Evolutionary conservation across 2,888 invertebrate species (phyloP).

Genomic region (Thera britannica): DNA sequence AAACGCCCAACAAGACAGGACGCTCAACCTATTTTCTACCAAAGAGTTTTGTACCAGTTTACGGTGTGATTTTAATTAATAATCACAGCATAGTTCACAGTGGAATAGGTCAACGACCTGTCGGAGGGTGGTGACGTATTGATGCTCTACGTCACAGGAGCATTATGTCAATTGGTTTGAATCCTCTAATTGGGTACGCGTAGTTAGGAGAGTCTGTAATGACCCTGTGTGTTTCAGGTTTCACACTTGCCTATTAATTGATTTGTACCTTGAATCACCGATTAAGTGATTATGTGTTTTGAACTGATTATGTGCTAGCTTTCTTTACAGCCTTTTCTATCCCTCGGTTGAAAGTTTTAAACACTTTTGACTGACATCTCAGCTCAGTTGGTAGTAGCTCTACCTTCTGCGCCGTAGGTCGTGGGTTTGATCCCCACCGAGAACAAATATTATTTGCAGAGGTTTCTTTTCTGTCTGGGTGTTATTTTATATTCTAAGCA

Average conservation of each 20-base stretch:
- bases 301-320: background rate
- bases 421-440: no score
- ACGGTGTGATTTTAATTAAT: background rate
- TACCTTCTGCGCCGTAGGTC: no score
- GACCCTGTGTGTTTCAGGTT: background rate
- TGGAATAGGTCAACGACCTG: background rate
- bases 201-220: background rate
- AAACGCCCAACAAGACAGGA: no score
- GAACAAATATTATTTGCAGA: no score
- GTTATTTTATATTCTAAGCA: no score
- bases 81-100: background rate
- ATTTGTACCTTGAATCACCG: background rate
- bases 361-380: no score
- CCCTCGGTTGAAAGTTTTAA: no score
- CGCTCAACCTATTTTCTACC: background rate
- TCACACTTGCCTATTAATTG: background rate
- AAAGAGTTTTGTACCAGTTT: background rate
- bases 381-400: no score
- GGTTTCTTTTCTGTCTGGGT: no score
- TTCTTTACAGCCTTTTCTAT: background rate
- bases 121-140: background rate
- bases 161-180: constrained; percentile 1
- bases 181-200: background rate
- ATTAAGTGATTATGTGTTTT: no score
- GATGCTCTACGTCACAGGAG: constrained; percentile 2